A percentile compares a stretch with the other conserved stretches of the same genome.
phyloP scores from a whole-genome alignment of 2,888 invertebrate species.

The Tortricodes alternella region DNA sequence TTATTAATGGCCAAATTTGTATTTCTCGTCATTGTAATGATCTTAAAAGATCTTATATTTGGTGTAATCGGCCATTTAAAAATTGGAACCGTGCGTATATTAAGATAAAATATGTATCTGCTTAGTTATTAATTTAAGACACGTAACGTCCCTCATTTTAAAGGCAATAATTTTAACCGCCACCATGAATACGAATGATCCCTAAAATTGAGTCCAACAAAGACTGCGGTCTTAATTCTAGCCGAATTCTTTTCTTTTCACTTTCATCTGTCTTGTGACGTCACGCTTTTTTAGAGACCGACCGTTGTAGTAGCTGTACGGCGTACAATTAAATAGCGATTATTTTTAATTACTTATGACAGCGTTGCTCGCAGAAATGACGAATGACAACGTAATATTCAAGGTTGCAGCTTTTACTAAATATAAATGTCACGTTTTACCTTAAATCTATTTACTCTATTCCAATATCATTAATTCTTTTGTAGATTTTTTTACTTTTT shows the following conservation, averaged over 20 bases:
- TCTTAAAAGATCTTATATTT: background rate
- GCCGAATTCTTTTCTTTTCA: background rate
- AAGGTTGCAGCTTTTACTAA: no score
- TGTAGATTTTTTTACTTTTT: no score
- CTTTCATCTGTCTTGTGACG: no score
- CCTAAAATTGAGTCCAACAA: background rate
- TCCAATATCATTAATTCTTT: no score
- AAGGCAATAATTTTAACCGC: background rate
- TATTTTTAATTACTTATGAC: no score
- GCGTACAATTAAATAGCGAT: no score
- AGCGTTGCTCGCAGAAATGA: no score
- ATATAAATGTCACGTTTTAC: no score
- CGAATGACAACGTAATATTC: no score
- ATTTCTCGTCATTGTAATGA: background rate
- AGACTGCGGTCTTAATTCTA: constrained; percentile 1
- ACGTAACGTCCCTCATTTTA: background rate
- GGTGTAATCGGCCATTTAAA: constrained; percentile 3
- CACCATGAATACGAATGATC: constrained; percentile 7
- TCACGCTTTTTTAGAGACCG: no score
- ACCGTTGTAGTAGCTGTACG: no score
- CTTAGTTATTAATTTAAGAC: background rate
- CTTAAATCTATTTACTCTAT: no score
- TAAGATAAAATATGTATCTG: constrained; percentile 1
- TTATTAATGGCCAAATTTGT: constrained; percentile 14
- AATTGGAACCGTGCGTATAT: background rate